Conservation (phyloP, 2,113 vertebrate species). For the Halcyon malimbica region DNA sequence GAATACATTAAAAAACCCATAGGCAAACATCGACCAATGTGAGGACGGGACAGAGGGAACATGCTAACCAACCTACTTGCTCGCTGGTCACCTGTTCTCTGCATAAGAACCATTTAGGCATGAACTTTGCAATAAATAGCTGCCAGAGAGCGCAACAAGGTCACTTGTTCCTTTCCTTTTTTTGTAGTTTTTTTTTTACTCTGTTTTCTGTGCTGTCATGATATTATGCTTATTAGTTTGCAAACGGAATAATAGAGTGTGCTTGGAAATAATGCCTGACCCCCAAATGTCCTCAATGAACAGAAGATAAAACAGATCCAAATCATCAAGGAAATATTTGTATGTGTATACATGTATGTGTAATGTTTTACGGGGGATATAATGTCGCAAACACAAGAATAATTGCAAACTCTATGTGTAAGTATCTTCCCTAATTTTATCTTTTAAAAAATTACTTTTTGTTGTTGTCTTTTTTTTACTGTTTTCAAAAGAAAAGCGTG, state of each 20-base stretch:
- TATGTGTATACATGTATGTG: not conserved
- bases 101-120: constrained; percentile 88
- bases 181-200: constrained; percentile 24
- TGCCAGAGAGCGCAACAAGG: constrained; percentile 71
- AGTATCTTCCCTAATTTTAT: constrained; percentile 74
- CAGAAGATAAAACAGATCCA: constrained; percentile 70
- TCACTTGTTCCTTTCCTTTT: constrained; percentile 69
- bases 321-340: constrained; percentile 26
- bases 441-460: not conserved
- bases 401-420: constrained; percentile 77
- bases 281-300: constrained; percentile 58
- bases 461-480: constrained; percentile 29
- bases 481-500: constrained; percentile 15
- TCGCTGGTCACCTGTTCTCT: constrained; percentile 88
- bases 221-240: constrained; percentile 62
- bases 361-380: constrained; percentile 30
- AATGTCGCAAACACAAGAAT: constrained; percentile 69
- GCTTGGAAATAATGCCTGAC: constrained; percentile 62
- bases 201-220: constrained; percentile 23
- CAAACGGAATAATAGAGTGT: constrained; percentile 43
- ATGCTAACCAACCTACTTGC: constrained; percentile 74
- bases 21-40: constrained; percentile 82
- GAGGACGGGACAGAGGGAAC: constrained; percentile 72
- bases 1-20: constrained; percentile 90
- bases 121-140: constrained; percentile 95